These are phyloP conservation scores for Archivesica marissinica DNA, from an alignment of 1,140 invertebrate genomes.

Conservation along the genomic window DNA sequence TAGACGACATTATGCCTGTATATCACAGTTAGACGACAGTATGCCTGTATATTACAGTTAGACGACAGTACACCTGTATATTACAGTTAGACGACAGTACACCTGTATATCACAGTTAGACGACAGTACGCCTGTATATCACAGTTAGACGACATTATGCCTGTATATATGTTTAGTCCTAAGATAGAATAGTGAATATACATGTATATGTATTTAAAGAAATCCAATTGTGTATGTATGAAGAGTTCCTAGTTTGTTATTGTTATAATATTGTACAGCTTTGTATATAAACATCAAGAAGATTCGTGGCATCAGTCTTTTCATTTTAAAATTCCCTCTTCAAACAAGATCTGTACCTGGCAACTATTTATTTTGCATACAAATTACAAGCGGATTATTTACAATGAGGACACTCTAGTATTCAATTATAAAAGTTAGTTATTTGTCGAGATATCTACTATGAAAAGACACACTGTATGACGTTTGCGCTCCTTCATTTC, in stretches of 20 bases:
- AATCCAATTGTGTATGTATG: too few species aligned
- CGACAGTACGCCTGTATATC: too few species aligned
- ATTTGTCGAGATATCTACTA: conserved; percentile 46
- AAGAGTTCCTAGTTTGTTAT: background rate
- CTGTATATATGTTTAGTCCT: too few species aligned
- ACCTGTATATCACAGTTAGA: too few species aligned
- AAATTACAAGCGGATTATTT: conserved; percentile 39
- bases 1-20: too few species aligned
- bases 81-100: too few species aligned
- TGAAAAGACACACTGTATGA: conserved; percentile 3
- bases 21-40: too few species aligned
- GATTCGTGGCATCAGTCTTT: background rate
- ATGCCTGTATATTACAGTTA: too few species aligned
- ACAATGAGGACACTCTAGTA: conserved; percentile 32
- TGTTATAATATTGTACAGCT: background rate
- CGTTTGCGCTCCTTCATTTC: background rate
- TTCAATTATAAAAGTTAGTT: conserved; percentile 60
- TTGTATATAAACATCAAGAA: conserved; percentile 17
- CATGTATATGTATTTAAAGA: too few species aligned
- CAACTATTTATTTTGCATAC: conserved; percentile 30
- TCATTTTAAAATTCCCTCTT: conserved; percentile 12
- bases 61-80: too few species aligned
- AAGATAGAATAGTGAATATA: too few species aligned
- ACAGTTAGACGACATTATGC: too few species aligned
- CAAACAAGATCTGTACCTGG: background rate